These are phyloP conservation scores for Apostichopus leukothele DNA, from an alignment of 53 echinoderm and acorn worm species.

Conservation along the genomic window DNA sequence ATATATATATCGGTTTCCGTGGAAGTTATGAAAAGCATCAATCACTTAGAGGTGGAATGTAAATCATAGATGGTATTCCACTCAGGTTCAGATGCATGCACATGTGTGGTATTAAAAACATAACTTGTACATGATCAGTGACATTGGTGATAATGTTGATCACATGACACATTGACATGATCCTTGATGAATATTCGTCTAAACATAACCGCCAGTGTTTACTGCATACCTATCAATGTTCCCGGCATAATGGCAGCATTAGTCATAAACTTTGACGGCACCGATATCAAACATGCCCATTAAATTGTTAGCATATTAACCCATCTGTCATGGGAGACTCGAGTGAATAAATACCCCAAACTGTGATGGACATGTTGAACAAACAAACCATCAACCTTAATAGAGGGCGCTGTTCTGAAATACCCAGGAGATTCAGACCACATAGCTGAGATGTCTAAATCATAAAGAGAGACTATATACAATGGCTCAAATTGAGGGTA, in stretches of 20 bases:
- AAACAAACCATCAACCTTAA: neutral
- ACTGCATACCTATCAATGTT: conserved; percentile 31
- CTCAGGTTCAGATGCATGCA: no score
- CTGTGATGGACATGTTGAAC: conserved; percentile 15
- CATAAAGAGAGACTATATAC: neutral
- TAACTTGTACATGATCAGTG: neutral
- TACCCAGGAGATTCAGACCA: neutral
- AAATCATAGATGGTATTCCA: no score
- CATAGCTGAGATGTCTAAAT: neutral
- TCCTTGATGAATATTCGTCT: neutral
- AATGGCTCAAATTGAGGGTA: neutral
- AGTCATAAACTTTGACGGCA: conserved; percentile 26
- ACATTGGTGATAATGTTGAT: neutral
- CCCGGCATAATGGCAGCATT: conserved; percentile 25
- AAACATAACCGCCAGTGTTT: conserved; percentile 25
- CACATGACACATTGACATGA: neutral
- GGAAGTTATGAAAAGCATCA: no score
- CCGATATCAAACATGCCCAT: conserved; percentile 6
- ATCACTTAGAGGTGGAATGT: no score
- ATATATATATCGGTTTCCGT: no score
- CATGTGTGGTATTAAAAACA: no score
- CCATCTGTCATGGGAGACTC: conserved; percentile 37
- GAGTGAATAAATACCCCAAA: neutral
- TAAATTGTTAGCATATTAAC: conserved; percentile 40
- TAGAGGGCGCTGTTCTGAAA: conserved; percentile 16